These are phyloP conservation scores for Ctenochaetus hawaiiensis DNA, from an alignment of 2,797 vertebrate genomes.

Conservation along the genomic window DNA sequence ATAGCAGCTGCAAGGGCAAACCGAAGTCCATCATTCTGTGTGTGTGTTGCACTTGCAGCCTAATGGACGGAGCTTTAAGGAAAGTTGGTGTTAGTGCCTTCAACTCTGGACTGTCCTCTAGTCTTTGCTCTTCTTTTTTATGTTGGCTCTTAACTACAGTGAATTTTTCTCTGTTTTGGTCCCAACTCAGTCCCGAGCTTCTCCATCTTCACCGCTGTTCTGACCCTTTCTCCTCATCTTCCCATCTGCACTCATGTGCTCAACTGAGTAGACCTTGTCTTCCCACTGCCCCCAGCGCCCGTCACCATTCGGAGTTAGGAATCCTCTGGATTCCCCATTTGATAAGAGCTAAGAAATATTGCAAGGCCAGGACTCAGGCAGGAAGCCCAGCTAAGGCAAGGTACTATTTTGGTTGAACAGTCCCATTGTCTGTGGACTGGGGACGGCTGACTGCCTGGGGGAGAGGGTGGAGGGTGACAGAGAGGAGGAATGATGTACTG, in stretches of 20 bases:
- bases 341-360: constrained; percentile 71
- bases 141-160: not conserved
- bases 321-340: constrained; percentile 67
- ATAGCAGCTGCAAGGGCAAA: constrained; percentile 66
- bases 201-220: constrained; percentile 18
- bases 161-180: not conserved
- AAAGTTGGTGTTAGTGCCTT: constrained; percentile 11
- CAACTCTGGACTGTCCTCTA: not conserved
- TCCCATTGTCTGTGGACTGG: constrained; percentile 75
- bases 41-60: constrained; percentile 21
- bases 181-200: constrained; percentile 4
- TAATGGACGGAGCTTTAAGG: constrained; percentile 7
- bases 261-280: constrained; percentile 16
- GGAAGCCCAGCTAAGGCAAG: constrained; percentile 78
- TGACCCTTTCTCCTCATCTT: constrained; percentile 7
- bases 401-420: constrained; percentile 84
- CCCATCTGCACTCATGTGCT: constrained; percentile 26
- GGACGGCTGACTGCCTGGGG: constrained; percentile 53
- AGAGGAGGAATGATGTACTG: constrained; percentile 66
- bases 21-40: constrained; percentile 44
- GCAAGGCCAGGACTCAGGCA: constrained; percentile 68
- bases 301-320: constrained; percentile 42
- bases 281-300: not conserved
- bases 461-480: constrained; percentile 52
- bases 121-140: not conserved